Evolutionary conservation across 2,113 vertebrate genomes (phyloP).

Genomic region (Malurus elegans): DNA sequence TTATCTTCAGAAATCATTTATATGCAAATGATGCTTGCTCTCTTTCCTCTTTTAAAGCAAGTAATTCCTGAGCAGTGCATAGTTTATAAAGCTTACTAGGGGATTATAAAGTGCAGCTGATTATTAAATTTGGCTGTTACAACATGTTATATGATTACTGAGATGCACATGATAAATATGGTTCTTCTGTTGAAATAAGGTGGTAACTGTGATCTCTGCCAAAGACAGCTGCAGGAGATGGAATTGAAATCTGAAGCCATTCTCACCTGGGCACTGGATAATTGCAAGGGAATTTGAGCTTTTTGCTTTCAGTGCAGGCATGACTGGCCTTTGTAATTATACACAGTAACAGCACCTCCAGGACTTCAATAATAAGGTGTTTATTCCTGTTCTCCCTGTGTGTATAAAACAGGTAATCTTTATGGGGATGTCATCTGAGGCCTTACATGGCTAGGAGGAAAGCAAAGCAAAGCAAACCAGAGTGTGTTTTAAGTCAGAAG

Average conservation of each 20-base stretch:
- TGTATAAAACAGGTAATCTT: not conserved
- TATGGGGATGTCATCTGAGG: too few species aligned
- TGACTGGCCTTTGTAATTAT: not conserved
- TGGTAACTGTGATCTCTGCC: not conserved
- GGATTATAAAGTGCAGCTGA: not conserved
- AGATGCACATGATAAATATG: not conserved
- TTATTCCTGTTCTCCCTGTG: not conserved
- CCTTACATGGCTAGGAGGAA: not conserved
- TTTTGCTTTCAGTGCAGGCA: not conserved
- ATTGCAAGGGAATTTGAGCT: not conserved
- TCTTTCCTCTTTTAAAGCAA: not conserved
- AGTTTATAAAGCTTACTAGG: not conserved
- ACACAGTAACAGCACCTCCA: fast-evolving
- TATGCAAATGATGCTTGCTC: not conserved
- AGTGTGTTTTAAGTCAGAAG: not conserved
- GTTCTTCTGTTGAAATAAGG: not conserved
- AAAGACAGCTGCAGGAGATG: not conserved
- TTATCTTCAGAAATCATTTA: not conserved
- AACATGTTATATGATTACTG: not conserved
- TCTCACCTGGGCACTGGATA: not conserved
- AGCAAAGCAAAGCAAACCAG: not conserved
- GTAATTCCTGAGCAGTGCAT: not conserved
- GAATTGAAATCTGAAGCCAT: not conserved
- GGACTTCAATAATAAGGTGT: not conserved
- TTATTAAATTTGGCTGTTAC: not conserved